Percentiles rank a stretch among this genome's conserved stretches.
These are phyloP conservation scores for Hylyphantes graminicola DNA, from an alignment of 1,140 invertebrate genomes.

Conservation along the genomic window DNA sequence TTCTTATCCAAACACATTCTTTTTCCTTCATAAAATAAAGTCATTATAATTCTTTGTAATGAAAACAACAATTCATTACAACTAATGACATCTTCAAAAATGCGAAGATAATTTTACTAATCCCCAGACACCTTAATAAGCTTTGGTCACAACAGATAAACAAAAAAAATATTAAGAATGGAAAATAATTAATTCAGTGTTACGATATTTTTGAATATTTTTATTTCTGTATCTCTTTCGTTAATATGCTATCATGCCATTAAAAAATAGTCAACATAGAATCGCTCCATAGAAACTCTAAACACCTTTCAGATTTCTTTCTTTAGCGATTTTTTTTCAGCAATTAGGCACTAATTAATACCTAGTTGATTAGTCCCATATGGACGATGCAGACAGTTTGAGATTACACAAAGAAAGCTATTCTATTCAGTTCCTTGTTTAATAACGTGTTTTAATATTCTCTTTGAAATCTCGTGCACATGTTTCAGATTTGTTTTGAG, in stretches of 20 bases:
- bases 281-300: no score
- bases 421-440: constrained; percentile 16
- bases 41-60: no score
- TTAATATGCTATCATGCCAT: constrained; percentile 7
- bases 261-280: no score
- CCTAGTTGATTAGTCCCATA: constrained; percentile 13
- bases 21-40: no score
- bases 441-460: constrained; percentile 31
- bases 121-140: no score
- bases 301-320: constrained; percentile 35
- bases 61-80: no score
- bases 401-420: constrained; percentile 3
- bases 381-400: background rate
- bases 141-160: no score
- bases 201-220: constrained; percentile 11
- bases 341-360: constrained; percentile 44
- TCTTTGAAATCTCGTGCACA: background rate
- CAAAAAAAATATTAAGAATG: background rate
- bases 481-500: no score
- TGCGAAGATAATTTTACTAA: no score
- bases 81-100: no score
- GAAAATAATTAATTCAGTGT: constrained; percentile 34
- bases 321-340: constrained; percentile 3
- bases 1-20: no score
- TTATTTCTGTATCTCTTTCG: constrained; percentile 5